These are phyloP conservation scores for Actinemys pallida DNA, from an alignment of 2,113 vertebrate genomes.

Conservation along the genomic window DNA sequence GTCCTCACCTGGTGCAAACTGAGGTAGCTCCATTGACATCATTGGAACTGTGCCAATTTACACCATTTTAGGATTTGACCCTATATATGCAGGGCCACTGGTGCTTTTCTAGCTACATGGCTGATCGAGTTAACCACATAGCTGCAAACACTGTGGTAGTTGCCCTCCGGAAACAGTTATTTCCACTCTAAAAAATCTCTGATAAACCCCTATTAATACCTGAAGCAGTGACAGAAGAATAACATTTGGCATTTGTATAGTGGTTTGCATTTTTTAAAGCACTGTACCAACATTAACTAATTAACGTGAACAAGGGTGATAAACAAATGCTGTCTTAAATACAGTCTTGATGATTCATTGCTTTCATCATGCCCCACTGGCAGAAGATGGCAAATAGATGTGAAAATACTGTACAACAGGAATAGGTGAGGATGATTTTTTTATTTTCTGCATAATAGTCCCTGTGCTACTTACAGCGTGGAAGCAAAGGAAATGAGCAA, in stretches of 20 bases:
- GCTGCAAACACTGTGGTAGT: not conserved
- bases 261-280: not conserved
- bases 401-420: not conserved
- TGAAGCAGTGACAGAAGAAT: not conserved
- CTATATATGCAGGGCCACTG: not conserved
- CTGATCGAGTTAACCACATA: not conserved
- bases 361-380: not conserved
- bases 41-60: not conserved
- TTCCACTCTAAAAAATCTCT: not conserved
- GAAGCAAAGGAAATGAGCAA: not conserved
- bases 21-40: not conserved
- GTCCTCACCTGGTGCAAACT: not conserved
- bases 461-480: not conserved
- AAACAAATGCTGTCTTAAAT: not conserved
- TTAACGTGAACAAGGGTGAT: not conserved
- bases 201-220: not conserved
- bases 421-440: not conserved
- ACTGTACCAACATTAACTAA: not conserved
- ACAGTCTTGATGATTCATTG: not conserved
- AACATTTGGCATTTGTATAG: not conserved
- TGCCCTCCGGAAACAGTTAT: not conserved
- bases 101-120: not conserved
- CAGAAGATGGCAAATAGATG: not conserved
- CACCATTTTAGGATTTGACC: not conserved
- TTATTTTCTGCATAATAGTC: not conserved